Percentiles rank a stretch among this genome's conserved stretches.
These are phyloP conservation scores for Chascanopsetta lugubris DNA, from an alignment of 2,113 vertebrate species.

Conservation along the genomic window DNA sequence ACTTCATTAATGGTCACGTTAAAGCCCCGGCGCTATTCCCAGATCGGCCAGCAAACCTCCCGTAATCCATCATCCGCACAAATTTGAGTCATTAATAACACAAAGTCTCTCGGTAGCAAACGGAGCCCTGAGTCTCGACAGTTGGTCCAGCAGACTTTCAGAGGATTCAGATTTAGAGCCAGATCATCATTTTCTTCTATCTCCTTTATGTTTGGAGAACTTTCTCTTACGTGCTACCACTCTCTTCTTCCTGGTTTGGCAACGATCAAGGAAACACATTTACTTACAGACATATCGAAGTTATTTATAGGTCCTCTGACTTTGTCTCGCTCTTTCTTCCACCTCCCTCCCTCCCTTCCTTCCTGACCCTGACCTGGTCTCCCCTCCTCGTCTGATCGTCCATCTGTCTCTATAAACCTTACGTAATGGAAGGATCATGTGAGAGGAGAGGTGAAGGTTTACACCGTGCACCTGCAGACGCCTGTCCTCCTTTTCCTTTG, in stretches of 20 bases:
- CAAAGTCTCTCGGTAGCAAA: background rate
- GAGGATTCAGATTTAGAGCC: background rate
- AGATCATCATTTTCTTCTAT: background rate
- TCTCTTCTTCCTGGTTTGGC: slow-evolving; percentile 9
- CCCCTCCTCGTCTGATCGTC: slow-evolving; percentile 13
- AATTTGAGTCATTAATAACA: background rate
- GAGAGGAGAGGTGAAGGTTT: slow-evolving; percentile 58
- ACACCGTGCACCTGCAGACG: slow-evolving; percentile 49
- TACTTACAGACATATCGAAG: background rate
- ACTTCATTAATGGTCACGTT: slow-evolving; percentile 5
- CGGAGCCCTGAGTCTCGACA: background rate
- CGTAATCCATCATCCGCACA: background rate
- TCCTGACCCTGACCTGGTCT: slow-evolving; percentile 4
- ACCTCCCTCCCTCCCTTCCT: slow-evolving; percentile 8
- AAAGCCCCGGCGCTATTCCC: background rate
- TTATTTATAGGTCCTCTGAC: background rate
- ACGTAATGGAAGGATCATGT: slow-evolving; percentile 62
- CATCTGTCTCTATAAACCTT: slow-evolving; percentile 12
- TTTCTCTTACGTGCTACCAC: background rate
- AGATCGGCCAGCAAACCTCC: background rate
- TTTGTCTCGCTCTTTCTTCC: background rate
- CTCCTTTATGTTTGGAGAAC: background rate
- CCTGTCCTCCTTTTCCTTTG: slow-evolving; percentile 55
- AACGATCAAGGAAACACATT: slow-evolving; percentile 1
- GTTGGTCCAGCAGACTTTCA: background rate